Conservation (phyloP, 2,113 vertebrate species). For the Saccopteryx leptura region DNA sequence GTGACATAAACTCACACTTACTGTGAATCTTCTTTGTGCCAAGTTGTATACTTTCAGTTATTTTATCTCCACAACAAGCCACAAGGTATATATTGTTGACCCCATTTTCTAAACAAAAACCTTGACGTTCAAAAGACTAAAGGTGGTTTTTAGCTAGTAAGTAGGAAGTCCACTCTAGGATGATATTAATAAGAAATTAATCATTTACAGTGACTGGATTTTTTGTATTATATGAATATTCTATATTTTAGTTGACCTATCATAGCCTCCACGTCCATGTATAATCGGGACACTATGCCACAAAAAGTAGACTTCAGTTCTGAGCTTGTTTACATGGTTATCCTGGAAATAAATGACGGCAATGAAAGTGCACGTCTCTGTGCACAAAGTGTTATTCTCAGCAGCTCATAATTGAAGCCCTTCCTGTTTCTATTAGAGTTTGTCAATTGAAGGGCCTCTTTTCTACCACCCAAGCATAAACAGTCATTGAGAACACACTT, state of each 20-base stretch:
- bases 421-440: constrained; percentile 54
- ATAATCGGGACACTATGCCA: not conserved
- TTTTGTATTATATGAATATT: not conserved
- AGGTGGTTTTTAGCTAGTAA: not conserved
- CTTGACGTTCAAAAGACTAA: not conserved
- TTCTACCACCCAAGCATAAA: constrained; percentile 9
- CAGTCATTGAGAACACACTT: constrained; percentile 18
- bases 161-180: not conserved
- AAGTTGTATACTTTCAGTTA: not conserved
- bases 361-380: not conserved
- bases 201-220: not conserved
- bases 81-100: not conserved
- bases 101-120: constrained; percentile 10
- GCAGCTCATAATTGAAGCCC: not conserved
- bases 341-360: constrained; percentile 26
- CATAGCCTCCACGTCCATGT: not conserved
- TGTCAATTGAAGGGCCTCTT: not conserved
- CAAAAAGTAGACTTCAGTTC: not conserved
- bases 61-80: not conserved
- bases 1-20: too few relatives aligned
- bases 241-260: not conserved
- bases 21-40: not conserved
- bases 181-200: not conserved
- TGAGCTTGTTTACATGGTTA: not conserved
- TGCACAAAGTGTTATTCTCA: not conserved